Base-by-base conservation (phyloP, 1,140 invertebrate species). In the Drosophila truncata region DNA sequence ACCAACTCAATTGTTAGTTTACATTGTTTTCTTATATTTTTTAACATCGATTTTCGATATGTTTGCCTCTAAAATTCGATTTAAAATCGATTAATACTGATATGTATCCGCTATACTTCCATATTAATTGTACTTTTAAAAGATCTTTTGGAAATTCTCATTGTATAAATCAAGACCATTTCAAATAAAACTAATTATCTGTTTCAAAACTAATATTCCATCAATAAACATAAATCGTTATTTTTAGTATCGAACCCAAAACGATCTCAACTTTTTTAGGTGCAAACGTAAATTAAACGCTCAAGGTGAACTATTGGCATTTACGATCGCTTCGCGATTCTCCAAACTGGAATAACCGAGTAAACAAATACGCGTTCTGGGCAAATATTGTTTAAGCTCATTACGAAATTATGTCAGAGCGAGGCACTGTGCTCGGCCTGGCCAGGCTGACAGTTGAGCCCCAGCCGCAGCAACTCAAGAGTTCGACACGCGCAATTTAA, bases 221-320 rank as follows among this genome's bases (percentile, higher is more conserved):
- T 16, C n/a, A 29, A 52, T 33, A 18, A 31, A 3, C 16, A 1
- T 20, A 33, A 4, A 20, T 5, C n/a, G 11, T 20, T 52, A n/a
- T 50, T 4, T 50, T 0, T 31, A 14, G n/a, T 20, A 50, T 18
- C 27, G 27, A 50, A 20, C 11, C 11, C 6, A 20, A 31, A 50
- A 31, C n/a, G 27, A 18, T 50, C 27, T 50, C 9, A 31, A 14
- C 11, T 13, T 31, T n/a, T 13, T 58, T 33, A 5, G 23, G 27
- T 27, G n/a, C 16, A 27, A 18, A 41, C 50, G 69, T 31, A 35
- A 50, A 72, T 60, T 72, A 11, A 47, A 37, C 31, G 61, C 82
- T 82, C 81, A 88, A 88, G 85, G 85, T 69, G 65, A 82, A 49
- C 82, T 71, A 27, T 84, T 88, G 85, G 65, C 74, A 90, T 90